Percentiles rank a stretch among this genome's conserved stretches.
These are phyloP conservation scores for Gobiocypris rarus DNA, from an alignment of 2,113 vertebrate genomes.

Conservation along the genomic window DNA sequence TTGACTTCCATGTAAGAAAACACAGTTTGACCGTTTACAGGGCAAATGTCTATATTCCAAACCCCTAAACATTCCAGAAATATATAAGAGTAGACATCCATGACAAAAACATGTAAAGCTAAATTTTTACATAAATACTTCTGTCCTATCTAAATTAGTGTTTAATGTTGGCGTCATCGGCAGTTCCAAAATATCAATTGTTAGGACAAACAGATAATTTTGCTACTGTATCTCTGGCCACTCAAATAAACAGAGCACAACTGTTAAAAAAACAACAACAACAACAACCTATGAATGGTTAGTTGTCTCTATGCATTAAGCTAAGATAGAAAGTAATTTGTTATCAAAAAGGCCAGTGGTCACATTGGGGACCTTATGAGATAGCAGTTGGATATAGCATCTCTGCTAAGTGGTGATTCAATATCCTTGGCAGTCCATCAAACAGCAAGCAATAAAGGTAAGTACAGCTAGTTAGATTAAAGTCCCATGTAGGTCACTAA, in stretches of 20 bases:
- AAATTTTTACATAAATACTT: neutral
- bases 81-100: neutral
- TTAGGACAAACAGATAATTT: neutral
- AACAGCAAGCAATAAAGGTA: slow-evolving; percentile 38
- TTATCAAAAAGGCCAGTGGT: neutral
- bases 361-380: slow-evolving; percentile 24
- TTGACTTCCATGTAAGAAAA: neutral
- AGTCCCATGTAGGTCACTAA: slow-evolving; percentile 47
- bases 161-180: too few species aligned
- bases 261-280: too few species aligned
- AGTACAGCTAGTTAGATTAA: slow-evolving; percentile 24
- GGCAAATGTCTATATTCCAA: too few species aligned
- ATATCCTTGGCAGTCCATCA: slow-evolving; percentile 30
- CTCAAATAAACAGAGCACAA: neutral
- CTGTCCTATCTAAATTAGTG: neutral
- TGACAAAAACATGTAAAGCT: neutral
- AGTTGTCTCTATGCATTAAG: neutral
- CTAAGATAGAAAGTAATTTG: neutral
- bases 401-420: slow-evolving; percentile 10
- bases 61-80: neutral
- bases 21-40: too few species aligned
- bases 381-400: slow-evolving; percentile 6
- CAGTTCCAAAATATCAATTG: too few species aligned
- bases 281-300: neutral
- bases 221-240: neutral